Conservation (phyloP, 1,140 invertebrate genomes). For the Hermetia illucens region DNA sequence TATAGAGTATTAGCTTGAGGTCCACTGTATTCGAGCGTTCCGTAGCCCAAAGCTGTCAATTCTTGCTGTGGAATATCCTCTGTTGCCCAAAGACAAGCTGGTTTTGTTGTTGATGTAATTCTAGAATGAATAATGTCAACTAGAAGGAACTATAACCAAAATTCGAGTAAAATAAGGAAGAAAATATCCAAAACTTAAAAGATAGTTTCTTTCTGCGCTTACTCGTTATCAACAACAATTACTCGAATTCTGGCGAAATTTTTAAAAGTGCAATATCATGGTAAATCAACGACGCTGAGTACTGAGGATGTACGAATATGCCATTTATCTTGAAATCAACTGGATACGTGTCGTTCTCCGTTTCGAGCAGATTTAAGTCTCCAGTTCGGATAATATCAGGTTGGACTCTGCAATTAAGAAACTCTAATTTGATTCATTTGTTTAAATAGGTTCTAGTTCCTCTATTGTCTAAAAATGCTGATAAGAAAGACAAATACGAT, state of each 20-base stretch:
- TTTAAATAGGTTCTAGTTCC: no score
- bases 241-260: conserved; percentile 6
- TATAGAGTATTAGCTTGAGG: conserved; percentile 8
- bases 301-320: conserved; percentile 16
- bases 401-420: no score
- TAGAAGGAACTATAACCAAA: no score
- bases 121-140: no score
- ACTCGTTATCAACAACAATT: not conserved
- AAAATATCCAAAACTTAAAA: not conserved
- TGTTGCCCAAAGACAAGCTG: conserved; percentile 12
- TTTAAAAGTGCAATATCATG: conserved; percentile 26
- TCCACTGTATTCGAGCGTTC: conserved; percentile 16
- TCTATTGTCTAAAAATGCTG: no score
- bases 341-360: conserved; percentile 9
- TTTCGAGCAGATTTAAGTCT: no score
- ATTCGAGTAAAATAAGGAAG: not conserved
- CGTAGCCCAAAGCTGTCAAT: conserved; percentile 22
- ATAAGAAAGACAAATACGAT: no score
- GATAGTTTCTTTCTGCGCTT: not conserved
- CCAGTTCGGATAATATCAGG: no score
- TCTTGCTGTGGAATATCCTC: conserved; percentile 1
- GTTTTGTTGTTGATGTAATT: no score
- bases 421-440: no score
- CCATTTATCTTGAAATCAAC: conserved; percentile 11
- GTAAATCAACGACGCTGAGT: conserved; percentile 11